Evolutionary conservation across 2,888 invertebrate genomes (phyloP).

Genomic region (Pollenia angustigena): DNA sequence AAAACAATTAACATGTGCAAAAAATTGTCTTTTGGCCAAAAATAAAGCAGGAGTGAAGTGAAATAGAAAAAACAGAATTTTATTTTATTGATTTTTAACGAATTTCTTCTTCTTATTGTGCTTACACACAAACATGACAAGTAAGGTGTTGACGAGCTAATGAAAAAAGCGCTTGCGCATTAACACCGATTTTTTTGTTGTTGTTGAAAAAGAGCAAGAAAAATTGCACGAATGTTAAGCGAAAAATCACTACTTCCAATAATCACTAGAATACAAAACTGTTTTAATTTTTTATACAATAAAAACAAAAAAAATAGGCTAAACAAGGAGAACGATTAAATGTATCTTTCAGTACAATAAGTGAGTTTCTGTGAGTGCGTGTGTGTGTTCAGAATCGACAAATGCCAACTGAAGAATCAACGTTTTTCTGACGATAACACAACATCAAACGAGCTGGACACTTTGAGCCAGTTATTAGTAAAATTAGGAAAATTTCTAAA

Average conservation of each 20-base stretch:
- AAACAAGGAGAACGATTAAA: background rate
- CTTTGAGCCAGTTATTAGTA: slow-evolving; percentile 47
- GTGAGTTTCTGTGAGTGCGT: background rate
- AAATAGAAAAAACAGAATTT: background rate
- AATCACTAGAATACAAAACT: slow-evolving; percentile 22
- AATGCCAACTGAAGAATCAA: slow-evolving; percentile 37
- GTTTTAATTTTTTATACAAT: slow-evolving; percentile 25
- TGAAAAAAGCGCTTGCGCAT: slow-evolving; percentile 51
- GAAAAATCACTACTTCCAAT: slow-evolving; percentile 56
- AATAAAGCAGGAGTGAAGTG: background rate
- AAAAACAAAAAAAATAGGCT: slow-evolving; percentile 50
- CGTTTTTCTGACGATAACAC: slow-evolving; percentile 32
- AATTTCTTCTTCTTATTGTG: background rate
- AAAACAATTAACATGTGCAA: slow-evolving; percentile 10
- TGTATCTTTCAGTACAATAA: background rate
- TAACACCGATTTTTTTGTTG: slow-evolving; percentile 36
- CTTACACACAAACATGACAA: background rate
- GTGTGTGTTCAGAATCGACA: slow-evolving; percentile 29
- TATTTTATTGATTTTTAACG: slow-evolving; percentile 65
- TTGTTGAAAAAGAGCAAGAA: slow-evolving; percentile 10
- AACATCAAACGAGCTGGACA: slow-evolving; percentile 58
- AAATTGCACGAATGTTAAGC: background rate
- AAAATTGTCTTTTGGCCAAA: background rate
- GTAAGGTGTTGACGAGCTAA: background rate
- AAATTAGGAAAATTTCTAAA: background rate